Evolutionary conservation across 2,797 vertebrate genomes (phyloP).

Genomic region (Labeo calbasu): DNA sequence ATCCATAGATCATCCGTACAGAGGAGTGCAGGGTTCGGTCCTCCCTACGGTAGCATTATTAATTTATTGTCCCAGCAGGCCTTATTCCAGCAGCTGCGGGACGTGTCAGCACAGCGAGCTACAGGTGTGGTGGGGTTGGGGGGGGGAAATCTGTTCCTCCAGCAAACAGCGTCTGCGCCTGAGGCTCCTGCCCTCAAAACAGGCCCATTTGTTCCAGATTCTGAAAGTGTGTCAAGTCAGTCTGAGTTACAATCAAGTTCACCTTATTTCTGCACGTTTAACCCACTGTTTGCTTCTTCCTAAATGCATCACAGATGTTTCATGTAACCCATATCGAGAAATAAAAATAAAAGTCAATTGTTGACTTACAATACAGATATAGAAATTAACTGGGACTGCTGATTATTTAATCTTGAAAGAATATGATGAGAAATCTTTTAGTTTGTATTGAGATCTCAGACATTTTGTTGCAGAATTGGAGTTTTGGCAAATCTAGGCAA

Average conservation of each 20-base stretch:
- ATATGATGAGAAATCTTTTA: background rate
- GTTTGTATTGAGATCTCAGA: background rate
- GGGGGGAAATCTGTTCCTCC: constrained; percentile 6
- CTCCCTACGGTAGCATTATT: constrained; percentile 33
- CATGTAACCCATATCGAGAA: background rate
- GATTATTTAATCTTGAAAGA: background rate
- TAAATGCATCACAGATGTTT: background rate
- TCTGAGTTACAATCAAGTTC: background rate
- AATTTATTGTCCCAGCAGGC: constrained; percentile 43
- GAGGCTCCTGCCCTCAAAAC: constrained; percentile 32
- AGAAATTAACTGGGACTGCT: background rate
- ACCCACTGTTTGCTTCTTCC: background rate
- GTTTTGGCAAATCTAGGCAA: background rate
- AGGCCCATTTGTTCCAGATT: constrained; percentile 10
- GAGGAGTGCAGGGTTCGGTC: constrained; percentile 42
- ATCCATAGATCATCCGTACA: constrained; percentile 36
- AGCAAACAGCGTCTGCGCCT: background rate
- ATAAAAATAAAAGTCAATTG: background rate
- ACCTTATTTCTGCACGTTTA: background rate
- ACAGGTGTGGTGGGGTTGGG: constrained; percentile 40
- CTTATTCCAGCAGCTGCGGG: constrained; percentile 25
- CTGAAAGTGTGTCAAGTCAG: constrained; percentile 8
- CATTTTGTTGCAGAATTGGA: background rate
- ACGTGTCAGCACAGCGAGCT: constrained; percentile 19
- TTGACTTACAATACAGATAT: background rate